Conservation (phyloP, 2,797 vertebrate genomes). For the Premnoplex brunnescens region DNA sequence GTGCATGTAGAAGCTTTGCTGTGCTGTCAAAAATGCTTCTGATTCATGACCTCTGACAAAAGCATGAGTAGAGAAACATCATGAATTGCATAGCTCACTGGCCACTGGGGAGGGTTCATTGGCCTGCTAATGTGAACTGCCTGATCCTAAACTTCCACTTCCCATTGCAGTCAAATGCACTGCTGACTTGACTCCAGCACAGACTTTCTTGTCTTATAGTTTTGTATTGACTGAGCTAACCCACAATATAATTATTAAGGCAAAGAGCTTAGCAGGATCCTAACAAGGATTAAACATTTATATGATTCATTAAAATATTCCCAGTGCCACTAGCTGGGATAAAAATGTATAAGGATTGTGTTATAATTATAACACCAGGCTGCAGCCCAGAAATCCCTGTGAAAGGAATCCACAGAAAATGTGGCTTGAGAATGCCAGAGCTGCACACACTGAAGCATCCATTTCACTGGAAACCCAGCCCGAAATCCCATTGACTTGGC, state of each 20-base stretch:
- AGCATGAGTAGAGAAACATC: background rate
- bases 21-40: slow-evolving; percentile 26
- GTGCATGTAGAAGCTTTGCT: background rate
- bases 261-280: slow-evolving; percentile 40
- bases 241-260: slow-evolving; percentile 39
- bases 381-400: slow-evolving; percentile 1
- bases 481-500: background rate
- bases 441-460: background rate
- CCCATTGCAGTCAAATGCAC: slow-evolving; percentile 31
- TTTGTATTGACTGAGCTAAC: background rate
- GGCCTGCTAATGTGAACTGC: slow-evolving; percentile 30
- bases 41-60: slow-evolving; percentile 32
- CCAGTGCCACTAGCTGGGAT: slow-evolving; percentile 13
- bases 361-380: background rate
- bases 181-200: slow-evolving; percentile 10
- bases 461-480: background rate
- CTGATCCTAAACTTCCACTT: slow-evolving; percentile 55
- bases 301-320: slow-evolving; percentile 35
- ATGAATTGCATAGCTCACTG: background rate
- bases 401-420: background rate
- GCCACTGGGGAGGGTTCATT: slow-evolving; percentile 16
- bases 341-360: slow-evolving; percentile 28
- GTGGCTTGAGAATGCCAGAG: background rate
- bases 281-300: slow-evolving; percentile 40
- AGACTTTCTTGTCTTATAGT: slow-evolving; percentile 25